Percentiles rank a stretch among this genome's conserved stretches.
Conservation (phyloP, 2,113 vertebrate genomes). For the Muntiacus reevesi region DNA sequence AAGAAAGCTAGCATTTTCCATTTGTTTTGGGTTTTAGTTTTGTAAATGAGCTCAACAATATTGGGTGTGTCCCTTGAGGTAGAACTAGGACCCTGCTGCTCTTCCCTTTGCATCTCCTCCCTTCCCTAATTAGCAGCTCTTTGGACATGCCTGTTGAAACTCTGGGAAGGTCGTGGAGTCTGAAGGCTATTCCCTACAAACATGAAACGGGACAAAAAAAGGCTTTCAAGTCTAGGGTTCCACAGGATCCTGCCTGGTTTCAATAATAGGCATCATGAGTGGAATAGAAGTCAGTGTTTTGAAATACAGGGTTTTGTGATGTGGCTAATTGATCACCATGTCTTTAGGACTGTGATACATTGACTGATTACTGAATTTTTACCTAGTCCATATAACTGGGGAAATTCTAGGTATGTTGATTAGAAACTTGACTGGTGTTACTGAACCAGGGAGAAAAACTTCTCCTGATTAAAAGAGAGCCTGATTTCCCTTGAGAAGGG, state of each 20-base stretch:
- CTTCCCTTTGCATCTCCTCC: background rate
- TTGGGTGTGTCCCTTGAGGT: background rate
- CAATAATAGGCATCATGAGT: background rate
- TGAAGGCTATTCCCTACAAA: background rate
- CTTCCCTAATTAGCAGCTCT: background rate
- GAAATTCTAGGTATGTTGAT: background rate
- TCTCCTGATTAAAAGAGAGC: background rate
- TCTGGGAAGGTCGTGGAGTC: background rate
- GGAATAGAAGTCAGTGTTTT: background rate
- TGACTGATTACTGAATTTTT: background rate
- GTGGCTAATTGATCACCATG: background rate
- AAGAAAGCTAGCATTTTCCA: background rate
- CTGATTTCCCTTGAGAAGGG: conserved; percentile 38
- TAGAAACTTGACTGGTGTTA: background rate
- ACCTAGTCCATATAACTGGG: background rate
- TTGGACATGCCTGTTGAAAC: background rate
- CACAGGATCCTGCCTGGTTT: background rate
- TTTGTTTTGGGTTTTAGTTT: background rate
- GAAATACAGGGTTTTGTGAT: background rate
- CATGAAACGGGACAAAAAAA: background rate
- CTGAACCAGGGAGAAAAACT: background rate
- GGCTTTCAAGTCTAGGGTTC: background rate
- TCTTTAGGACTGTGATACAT: background rate
- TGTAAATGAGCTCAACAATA: background rate
- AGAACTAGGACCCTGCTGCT: background rate